These are phyloP conservation scores for Camponotus floridanus DNA, from an alignment of 1,140 invertebrate species.

Conservation along the genomic window DNA sequence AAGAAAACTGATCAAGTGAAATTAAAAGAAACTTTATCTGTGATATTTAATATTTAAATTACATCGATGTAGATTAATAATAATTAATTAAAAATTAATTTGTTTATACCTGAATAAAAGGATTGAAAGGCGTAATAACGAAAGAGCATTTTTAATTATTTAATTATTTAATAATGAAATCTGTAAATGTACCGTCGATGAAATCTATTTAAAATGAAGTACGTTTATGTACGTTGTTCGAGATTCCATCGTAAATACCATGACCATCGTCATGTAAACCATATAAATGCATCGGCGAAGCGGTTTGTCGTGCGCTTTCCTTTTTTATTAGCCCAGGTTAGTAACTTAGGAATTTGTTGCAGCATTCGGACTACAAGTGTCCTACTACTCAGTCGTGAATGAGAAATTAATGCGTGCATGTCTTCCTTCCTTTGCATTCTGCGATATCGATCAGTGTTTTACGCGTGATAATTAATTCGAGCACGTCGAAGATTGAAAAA, in stretches of 20 bases:
- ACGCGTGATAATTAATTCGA: constrained; percentile 34
- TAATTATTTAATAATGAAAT: not conserved
- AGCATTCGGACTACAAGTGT: constrained; percentile 44
- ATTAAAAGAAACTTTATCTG: not conserved
- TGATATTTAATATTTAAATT: not conserved
- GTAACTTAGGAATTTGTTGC: constrained; percentile 52
- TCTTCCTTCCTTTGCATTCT: constrained; percentile 37
- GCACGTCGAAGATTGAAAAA: constrained; percentile 16
- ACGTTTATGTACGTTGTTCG: not conserved
- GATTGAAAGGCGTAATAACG: not conserved
- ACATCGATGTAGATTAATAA: not conserved
- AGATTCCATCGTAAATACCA: constrained; percentile 35
- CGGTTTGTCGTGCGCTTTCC: not conserved
- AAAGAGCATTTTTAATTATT: not conserved
- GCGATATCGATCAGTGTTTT: constrained; percentile 9
- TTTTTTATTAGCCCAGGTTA: constrained; percentile 60
- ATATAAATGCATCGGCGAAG: constrained; percentile 26
- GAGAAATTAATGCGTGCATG: not conserved
- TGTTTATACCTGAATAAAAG: not conserved
- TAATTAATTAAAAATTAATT: not conserved
- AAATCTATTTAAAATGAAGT: not conserved
- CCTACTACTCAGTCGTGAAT: not conserved
- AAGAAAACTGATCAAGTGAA: not conserved
- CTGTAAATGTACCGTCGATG: not conserved
- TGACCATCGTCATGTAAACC: constrained; percentile 42